Evolutionary conservation across 2,113 vertebrate species (phyloP).

Genomic region (Phaetusa simplex): DNA sequence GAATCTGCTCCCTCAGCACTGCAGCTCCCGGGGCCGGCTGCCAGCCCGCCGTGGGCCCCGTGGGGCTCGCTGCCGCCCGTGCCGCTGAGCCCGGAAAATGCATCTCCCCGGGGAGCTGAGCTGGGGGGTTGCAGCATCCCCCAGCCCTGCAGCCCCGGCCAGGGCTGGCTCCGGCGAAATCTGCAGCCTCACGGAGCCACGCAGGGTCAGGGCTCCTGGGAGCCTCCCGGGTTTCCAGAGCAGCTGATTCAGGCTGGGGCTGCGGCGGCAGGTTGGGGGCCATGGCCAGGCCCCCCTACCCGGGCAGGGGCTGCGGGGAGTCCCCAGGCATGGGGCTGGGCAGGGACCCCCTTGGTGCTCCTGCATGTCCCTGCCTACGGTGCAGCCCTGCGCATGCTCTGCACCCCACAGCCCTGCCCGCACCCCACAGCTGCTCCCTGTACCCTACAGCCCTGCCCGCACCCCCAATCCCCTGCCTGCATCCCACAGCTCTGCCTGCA

Average conservation of each 20-base stretch:
- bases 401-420: background rate
- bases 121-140: rapidly evolving
- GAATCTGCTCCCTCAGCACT: background rate
- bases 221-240: background rate
- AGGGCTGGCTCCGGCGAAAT: rapidly evolving
- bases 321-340: rapidly evolving
- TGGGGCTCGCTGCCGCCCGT: rapidly evolving
- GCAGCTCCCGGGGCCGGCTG: background rate
- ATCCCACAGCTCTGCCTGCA: too few relatives aligned
- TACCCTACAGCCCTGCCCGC: rapidly evolving
- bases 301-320: background rate
- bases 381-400: rapidly evolving
- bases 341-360: background rate
- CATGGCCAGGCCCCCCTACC: background rate
- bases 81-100: background rate
- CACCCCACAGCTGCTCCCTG: too few relatives aligned
- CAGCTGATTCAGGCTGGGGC: background rate
- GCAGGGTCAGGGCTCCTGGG: background rate
- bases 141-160: background rate
- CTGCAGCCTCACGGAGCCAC: background rate
- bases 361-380: rapidly evolving
- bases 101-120: background rate
- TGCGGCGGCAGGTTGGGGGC: background rate
- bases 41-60: background rate
- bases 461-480: too few relatives aligned